Conservation (phyloP, 2,888 invertebrate genomes). For the Agonopterix arenella region DNA sequence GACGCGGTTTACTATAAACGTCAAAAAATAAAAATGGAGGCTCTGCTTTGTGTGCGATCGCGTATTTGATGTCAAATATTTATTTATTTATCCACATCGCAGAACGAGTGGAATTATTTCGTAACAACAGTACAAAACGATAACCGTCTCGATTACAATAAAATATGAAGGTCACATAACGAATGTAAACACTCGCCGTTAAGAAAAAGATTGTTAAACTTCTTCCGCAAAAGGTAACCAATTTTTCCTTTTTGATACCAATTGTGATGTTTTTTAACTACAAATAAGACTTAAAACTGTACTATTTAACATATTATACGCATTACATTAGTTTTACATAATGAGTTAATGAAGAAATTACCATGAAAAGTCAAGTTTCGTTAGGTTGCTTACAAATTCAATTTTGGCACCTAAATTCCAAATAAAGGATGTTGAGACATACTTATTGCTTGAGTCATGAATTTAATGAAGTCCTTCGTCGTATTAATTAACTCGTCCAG, state of each 20-base stretch:
- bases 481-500: conserved; percentile 30
- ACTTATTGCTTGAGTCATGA: conserved; percentile 43
- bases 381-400: too few relatives aligned
- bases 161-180: conserved; percentile 24
- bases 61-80: conserved; percentile 23
- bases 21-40: conserved; percentile 29
- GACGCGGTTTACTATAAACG: too few relatives aligned
- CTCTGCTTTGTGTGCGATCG: conserved; percentile 25
- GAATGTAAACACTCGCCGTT: conserved; percentile 8
- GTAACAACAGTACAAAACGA: conserved; percentile 13
- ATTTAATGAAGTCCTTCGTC: conserved; percentile 23
- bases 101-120: conserved; percentile 15
- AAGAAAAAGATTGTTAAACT: conserved; percentile 19
- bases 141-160: conserved; percentile 10
- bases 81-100: conserved; percentile 13
- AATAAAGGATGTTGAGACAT: conserved; percentile 26
- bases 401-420: too few relatives aligned
- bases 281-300: not conserved
- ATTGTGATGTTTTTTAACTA: not conserved
- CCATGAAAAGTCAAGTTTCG: too few relatives aligned
- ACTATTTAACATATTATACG: not conserved
- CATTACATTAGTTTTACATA: not conserved
- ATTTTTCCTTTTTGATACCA: conserved; percentile 3
- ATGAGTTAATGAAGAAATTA: too few relatives aligned
- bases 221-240: conserved; percentile 11